Evolutionary conservation across 2,888 invertebrate species (phyloP), one percentile per base, ranked within the genome.

Genomic region (Argynnis bischoffii): DNA sequence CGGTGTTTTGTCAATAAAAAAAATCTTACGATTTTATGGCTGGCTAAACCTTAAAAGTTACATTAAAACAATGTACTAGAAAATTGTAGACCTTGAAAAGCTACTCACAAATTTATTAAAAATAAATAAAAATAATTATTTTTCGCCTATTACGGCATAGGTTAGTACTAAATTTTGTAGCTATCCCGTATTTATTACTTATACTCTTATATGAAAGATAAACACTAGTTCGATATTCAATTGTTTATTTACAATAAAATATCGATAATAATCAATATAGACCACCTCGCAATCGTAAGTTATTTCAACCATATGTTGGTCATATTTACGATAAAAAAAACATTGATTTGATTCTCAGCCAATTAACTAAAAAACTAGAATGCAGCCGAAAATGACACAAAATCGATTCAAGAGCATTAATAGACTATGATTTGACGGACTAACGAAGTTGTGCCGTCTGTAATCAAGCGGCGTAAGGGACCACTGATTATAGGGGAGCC

Each of bases 361-460:
- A 86, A 88, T 89, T 88, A 88, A 80, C 76, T 68, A 74, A 81
- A 83, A 83, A 77, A 78, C 75, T 47, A 64, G 61, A 71, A 68
- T 53, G 63, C 59, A 48, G 48, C 80, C 78, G 78, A 79, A 88
- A 90, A 90, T 89, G 90, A 90, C 88, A 90, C 80, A 79, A 84
- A 87, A 87, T 86, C 79, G 86, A 84, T 85, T 76, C 79, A 77
- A 77, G 79, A 74, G 81, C 86, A 83, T 76, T 76, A 76, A 79
- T 77, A 81, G 78, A 84, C 90, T 90, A 90, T 89, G 90, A 90
- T 91, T 90, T 89, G 89, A 88, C 81, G 87, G 82, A 77, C 86
- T 90, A 90, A 92, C 90, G 89, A 88, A 87, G 85, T 80, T 86
- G 80, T 87, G 82, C 87, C 82, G 82, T 79, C 85, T 86, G 84